phyloP scores from a whole-genome alignment of 2,888 invertebrate genomes.

The Xestoiulus laeticollis region DNA sequence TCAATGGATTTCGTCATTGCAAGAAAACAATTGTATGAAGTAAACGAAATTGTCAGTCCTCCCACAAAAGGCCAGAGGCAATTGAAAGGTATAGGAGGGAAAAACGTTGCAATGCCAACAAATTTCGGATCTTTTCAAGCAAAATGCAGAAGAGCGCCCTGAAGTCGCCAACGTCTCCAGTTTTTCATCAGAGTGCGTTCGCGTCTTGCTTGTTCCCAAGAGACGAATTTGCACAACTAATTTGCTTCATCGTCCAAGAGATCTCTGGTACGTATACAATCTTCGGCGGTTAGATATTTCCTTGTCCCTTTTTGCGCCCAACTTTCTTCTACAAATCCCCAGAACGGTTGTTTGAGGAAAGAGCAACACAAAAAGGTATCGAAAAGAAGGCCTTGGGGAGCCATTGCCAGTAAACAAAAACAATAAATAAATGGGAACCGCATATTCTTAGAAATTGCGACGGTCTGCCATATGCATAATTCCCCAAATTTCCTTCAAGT shows the following conservation, averaged over 20 bases:
- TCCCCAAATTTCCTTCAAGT: background rate
- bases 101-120: background rate
- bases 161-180: background rate
- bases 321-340: background rate
- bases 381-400: background rate
- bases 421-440: conserved; percentile 18
- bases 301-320: background rate
- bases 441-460: background rate
- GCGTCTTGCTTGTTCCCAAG: background rate
- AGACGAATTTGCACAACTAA: conserved; percentile 34
- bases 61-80: background rate
- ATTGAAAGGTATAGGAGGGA: background rate
- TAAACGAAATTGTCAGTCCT: background rate
- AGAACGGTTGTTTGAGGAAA: conserved; percentile 8
- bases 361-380: conserved; percentile 4
- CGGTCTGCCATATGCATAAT: background rate
- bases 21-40: background rate
- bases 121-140: background rate
- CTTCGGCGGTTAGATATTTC: background rate
- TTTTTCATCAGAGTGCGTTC: background rate
- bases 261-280: background rate
- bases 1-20: background rate
- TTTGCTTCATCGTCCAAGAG: conserved; percentile 5
- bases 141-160: background rate
- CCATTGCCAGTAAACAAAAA: conserved; percentile 37